Conservation (phyloP, 1,140 invertebrate species). For the Drosophila micromelanica region DNA sequence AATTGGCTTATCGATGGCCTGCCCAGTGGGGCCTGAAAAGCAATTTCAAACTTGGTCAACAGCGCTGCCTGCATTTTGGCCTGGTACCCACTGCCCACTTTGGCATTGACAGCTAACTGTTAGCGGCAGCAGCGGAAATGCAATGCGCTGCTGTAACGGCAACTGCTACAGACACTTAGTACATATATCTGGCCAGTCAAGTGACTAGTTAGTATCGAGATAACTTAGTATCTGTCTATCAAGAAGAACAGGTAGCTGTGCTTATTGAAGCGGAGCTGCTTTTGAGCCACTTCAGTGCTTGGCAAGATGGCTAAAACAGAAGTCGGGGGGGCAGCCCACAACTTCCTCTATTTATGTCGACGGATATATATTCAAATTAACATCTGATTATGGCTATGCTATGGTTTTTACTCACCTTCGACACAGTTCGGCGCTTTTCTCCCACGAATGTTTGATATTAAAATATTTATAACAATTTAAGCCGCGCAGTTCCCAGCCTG, state of each 20-base stretch:
- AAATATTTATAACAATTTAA: conserved; percentile 98
- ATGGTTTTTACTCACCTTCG: conserved; percentile 90
- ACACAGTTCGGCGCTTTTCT: conserved; percentile 96
- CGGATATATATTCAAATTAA: conserved; percentile 55
- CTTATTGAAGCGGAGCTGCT: conserved; percentile 58
- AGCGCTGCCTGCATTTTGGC: conserved; percentile 45
- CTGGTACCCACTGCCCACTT: conserved; percentile 54
- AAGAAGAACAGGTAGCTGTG: conserved; percentile 69
- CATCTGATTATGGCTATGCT: conserved; percentile 68
- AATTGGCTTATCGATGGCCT: conserved; percentile 58
- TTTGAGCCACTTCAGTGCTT: conserved; percentile 25
- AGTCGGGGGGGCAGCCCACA: conserved; percentile 27
- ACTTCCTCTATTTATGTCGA: conserved; percentile 43
- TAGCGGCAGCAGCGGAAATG: conserved; percentile 66
- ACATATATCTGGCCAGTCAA: conserved; percentile 18
- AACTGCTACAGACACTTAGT: conserved; percentile 33
- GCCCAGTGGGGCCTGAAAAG: conserved; percentile 61
- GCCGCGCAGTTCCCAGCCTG: conserved; percentile 96
- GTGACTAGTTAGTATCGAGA: conserved; percentile 7
- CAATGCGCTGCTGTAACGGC: conserved; percentile 78
- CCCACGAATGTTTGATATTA: conserved; percentile 97
- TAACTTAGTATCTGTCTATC: conserved; percentile 25
- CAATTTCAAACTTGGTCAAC: conserved; percentile 70
- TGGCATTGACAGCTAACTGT: conserved; percentile 81
- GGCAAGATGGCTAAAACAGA: conserved; percentile 31